Base-by-base conservation (phyloP, 2,113 vertebrate species). In the Probosciger aterrimus region DNA sequence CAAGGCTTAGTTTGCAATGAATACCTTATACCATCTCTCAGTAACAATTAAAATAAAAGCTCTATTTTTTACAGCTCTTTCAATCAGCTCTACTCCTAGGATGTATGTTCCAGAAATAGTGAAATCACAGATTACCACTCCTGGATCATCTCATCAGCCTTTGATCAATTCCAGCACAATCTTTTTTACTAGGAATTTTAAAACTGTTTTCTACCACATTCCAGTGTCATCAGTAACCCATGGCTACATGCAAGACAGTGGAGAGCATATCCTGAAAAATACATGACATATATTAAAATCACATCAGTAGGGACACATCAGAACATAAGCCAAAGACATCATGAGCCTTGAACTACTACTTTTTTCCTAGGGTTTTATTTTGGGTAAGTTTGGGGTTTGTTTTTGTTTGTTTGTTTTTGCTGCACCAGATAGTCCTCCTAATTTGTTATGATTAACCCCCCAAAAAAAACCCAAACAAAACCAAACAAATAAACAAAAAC, bases 41-140 rank as follows among this genome's bases (percentile, higher is more conserved):
- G 67, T 77, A 86, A 71, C 35, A 69, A 57, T 79, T 82, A 60
- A 70, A 90, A 92, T 69, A 77, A 88, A 93, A 92, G 46, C 3
- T 22, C 60, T 18, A 1, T 49, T 90, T 86, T 85, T 92, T 44
- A 43, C 59, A 92, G 73, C 44, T 53, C 9, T 62, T 79, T 69
- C 77, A 57, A 23, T 68, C 89, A 87, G 24, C 27, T 14, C n/a
- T 59, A 20, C n/a, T 96, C 10, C 43, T 62, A 65, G 60, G 37
- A 52, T 83, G 23, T 16, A 4, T 46, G 14, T 50, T 88, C 62
- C 65, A 6, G 1, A 96, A 91, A 69, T 11, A 55, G 30, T 0
- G 0, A 85, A 93, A 92, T 55, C 35, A 64, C 64, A 84, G 39
- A 71, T 60, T 62, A 68, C 47, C 62, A 28, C 49, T 91, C 70